Percentiles rank a stretch among this genome's conserved stretches.
These are phyloP conservation scores for Tolmerus cingulatus DNA, from an alignment of 2,888 invertebrate species.

Conservation along the genomic window DNA sequence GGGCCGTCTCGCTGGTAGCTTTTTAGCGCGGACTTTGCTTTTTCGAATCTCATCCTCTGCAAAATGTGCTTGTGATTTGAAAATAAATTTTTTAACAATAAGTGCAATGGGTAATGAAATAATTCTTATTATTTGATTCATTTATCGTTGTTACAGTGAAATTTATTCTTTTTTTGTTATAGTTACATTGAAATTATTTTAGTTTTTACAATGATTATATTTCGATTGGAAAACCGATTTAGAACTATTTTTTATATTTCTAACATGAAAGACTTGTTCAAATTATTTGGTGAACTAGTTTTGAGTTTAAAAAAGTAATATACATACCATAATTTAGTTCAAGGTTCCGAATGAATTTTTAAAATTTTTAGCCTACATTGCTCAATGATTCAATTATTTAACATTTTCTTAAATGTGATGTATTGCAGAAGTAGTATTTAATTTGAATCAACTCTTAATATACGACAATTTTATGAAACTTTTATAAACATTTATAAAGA, in stretches of 20 bases:
- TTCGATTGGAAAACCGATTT: not conserved
- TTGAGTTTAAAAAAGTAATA: not conserved
- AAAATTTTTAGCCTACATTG: not conserved
- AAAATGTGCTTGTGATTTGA: not conserved
- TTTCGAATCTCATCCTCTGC: not conserved
- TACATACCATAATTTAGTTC: not conserved
- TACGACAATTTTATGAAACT: not conserved
- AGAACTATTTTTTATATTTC: not conserved
- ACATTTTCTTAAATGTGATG: too few relatives aligned
- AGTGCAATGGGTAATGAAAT: not conserved
- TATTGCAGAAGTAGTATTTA: not conserved
- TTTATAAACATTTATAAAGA: too few relatives aligned
- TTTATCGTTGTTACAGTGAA: not conserved
- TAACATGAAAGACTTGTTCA: not conserved
- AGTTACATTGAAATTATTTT: not conserved
- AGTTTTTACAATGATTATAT: not conserved
- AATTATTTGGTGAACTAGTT: not conserved
- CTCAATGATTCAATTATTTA: too few relatives aligned
- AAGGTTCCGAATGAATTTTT: not conserved
- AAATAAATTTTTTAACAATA: not conserved
- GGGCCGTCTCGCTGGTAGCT: slow-evolving; percentile 23
- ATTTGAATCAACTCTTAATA: not conserved
- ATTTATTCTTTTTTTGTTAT: not conserved
- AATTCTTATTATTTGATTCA: not conserved
- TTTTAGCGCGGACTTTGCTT: not conserved